Evolutionary conservation across 2,888 invertebrate species (phyloP).

Genomic region (Cotesia congregata): DNA sequence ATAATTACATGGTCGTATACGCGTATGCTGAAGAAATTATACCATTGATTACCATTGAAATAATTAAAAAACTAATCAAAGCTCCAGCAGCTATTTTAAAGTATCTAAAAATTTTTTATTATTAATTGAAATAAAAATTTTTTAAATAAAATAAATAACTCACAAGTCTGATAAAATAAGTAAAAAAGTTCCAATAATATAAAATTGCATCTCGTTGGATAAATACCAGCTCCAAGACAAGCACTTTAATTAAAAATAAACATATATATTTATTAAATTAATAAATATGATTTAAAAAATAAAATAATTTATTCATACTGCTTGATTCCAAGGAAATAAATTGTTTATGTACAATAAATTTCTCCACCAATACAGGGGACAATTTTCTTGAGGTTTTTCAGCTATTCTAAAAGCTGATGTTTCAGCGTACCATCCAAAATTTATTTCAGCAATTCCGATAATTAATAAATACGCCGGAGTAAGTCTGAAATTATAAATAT

Average conservation of each 20-base stretch:
- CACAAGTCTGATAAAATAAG: conserved; percentile 64
- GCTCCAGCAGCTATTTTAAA: conserved; percentile 64
- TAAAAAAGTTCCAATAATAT: conserved; percentile 64
- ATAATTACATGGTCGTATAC: conserved; percentile 5
- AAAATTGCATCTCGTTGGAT: conserved; percentile 72
- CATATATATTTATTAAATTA: not conserved
- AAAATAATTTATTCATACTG: conserved; percentile 57
- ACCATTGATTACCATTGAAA: not conserved
- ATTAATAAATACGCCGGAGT: conserved; percentile 71
- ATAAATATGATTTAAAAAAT: not conserved
- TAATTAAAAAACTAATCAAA: conserved; percentile 42
- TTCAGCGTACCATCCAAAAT: conserved; percentile 66
- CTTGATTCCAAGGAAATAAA: conserved; percentile 67
- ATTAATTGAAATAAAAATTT: conserved; percentile 2
- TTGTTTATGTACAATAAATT: conserved; percentile 73
- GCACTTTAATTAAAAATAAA: conserved; percentile 62
- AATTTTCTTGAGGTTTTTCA: conserved; percentile 68
- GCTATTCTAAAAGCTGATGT: conserved; percentile 65
- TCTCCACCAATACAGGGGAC: conserved; percentile 73
- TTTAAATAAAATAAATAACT: conserved; percentile 25
- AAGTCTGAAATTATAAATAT: conserved; percentile 60
- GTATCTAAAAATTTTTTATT: conserved; percentile 60
- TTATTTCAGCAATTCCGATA: conserved; percentile 67
- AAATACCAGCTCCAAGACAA: conserved; percentile 73
- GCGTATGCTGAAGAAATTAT: not conserved